These are phyloP conservation scores for Lasius platythorax DNA, from an alignment of 2,888 invertebrate genomes.

Conservation along the genomic window DNA sequence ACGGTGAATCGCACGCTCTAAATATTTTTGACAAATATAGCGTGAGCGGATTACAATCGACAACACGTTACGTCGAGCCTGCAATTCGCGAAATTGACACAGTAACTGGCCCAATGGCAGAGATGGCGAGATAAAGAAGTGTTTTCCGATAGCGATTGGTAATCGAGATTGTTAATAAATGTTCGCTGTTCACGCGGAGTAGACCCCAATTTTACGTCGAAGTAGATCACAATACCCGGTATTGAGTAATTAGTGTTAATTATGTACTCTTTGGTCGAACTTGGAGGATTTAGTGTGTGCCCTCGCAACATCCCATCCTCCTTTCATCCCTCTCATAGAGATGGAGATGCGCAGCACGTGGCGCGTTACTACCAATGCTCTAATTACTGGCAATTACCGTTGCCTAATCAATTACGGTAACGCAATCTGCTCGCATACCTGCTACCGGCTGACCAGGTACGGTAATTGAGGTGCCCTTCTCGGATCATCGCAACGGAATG, in stretches of 20 bases:
- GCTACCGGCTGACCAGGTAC: conserved; percentile 74
- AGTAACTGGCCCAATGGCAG: conserved; percentile 20
- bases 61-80: conserved; percentile 1
- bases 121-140: conserved; percentile 24
- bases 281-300: conserved; percentile 49
- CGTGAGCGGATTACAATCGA: conserved; percentile 29
- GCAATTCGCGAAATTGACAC: conserved; percentile 48
- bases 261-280: conserved; percentile 61
- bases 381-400: conserved; percentile 83
- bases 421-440: conserved; percentile 79
- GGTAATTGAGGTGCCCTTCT: conserved; percentile 76
- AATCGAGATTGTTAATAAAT: conserved; percentile 44
- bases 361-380: conserved; percentile 76
- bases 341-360: conserved; percentile 60
- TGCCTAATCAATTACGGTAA: conserved; percentile 83
- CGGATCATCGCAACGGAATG: conserved; percentile 44
- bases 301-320: conserved; percentile 20
- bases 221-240: conserved; percentile 52
- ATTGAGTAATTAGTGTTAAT: conserved; percentile 65
- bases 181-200: background rate
- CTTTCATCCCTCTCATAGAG: conserved; percentile 37
- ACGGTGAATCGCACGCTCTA: conserved; percentile 1
- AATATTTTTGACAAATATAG: conserved; percentile 42
- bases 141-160: conserved; percentile 35
- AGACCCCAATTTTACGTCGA: conserved; percentile 48